These are phyloP conservation scores for Montipora sp. DNA, from an alignment of 64 coral and sea anemone genomes.

Conservation along the genomic window DNA sequence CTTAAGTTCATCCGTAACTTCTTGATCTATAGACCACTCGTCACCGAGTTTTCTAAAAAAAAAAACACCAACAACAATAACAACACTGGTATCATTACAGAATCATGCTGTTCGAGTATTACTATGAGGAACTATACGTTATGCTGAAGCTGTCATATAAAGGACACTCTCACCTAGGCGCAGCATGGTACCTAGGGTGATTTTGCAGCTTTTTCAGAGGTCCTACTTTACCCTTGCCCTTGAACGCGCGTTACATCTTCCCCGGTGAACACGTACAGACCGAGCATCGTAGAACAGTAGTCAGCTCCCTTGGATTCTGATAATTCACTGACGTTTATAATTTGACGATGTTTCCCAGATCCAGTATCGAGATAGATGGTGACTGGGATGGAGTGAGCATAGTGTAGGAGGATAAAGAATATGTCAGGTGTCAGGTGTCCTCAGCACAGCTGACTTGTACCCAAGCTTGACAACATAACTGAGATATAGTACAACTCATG, in stretches of 20 bases:
- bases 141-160: too few species aligned
- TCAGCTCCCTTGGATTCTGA: conserved; percentile 32
- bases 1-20: conserved; percentile 42
- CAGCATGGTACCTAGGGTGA: not conserved
- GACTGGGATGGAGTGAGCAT: conserved; percentile 51
- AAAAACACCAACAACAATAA: not conserved
- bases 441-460: conserved; percentile 42
- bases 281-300: conserved; percentile 55
- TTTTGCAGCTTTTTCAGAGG: conserved; percentile 8
- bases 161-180: not conserved
- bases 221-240: too few species aligned
- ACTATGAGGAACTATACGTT: too few species aligned
- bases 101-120: too few species aligned
- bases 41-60: conserved; percentile 54
- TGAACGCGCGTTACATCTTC: too few species aligned
- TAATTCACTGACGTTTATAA: conserved; percentile 43
- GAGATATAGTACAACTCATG: too few species aligned
- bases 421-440: conserved; percentile 59
- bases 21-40: conserved; percentile 53
- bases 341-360: conserved; percentile 35
- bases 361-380: conserved; percentile 28
- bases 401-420: conserved; percentile 58
- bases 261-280: conserved; percentile 67
- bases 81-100: too few species aligned
- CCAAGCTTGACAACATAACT: conserved; percentile 33